Percentiles rank a stretch among this genome's conserved stretches.
phyloP scores from a whole-genome alignment of 2,113 vertebrate genomes.

The Orthonyx spaldingii region DNA sequence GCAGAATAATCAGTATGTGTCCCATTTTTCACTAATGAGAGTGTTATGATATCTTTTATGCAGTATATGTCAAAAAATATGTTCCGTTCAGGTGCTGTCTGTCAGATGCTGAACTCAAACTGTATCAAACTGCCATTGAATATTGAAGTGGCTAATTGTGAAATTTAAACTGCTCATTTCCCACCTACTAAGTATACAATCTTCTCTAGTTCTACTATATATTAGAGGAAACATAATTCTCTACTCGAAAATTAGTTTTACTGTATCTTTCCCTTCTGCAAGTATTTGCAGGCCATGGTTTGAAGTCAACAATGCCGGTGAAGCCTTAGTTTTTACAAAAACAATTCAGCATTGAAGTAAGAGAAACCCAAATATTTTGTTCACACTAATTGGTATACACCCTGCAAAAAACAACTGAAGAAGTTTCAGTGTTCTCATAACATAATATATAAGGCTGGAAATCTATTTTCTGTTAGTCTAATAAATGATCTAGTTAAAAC shows the following conservation, averaged over 20 bases:
- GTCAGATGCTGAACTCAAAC: neutral
- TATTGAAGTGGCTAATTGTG: neutral
- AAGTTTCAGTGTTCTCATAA: neutral
- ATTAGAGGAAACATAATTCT: neutral
- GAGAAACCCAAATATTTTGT: neutral
- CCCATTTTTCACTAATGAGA: neutral
- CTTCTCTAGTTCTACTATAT: neutral
- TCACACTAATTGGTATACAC: neutral
- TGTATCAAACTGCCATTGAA: neutral
- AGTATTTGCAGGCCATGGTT: neutral
- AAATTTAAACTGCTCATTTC: neutral
- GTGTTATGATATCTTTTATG: neutral
- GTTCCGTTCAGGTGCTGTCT: accelerated
- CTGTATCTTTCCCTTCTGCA: neutral
- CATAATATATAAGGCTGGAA: neutral
- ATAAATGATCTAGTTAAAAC: neutral
- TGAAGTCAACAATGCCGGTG: neutral
- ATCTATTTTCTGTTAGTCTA: neutral
- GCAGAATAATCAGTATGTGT: neutral
- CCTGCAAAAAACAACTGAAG: neutral
- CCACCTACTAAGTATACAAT: neutral
- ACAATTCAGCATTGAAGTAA: neutral
- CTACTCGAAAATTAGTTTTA: neutral
- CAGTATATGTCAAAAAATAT: neutral
- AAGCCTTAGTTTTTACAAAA: neutral